phyloP scores from a whole-genome alignment of 1,140 invertebrate species.

The Drosophila lacertosa region DNA sequence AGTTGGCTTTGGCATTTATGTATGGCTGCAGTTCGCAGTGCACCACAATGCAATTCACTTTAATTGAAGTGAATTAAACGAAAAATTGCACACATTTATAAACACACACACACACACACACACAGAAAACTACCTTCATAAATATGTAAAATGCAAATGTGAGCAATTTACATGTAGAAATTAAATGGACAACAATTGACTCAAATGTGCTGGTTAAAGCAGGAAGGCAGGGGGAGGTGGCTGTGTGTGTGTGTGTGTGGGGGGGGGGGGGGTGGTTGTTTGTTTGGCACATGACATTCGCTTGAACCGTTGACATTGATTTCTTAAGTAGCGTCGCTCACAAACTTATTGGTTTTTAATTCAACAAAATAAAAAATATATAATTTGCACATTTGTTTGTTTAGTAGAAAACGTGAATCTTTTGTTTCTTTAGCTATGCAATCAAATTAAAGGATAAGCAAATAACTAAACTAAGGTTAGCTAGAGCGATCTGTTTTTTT shows the following conservation, averaged over 20 bases:
- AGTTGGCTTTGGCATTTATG: constrained; percentile 3
- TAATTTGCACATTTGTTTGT: no score
- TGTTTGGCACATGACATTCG: constrained; percentile 26
- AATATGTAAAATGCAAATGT: constrained; percentile 43
- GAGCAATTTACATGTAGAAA: constrained; percentile 67
- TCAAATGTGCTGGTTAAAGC: constrained; percentile 24
- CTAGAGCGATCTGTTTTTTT: no score
- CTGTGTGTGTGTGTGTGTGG: no score
- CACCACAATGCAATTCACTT: constrained; percentile 63
- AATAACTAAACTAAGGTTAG: no score
- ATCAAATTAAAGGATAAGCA: no score
- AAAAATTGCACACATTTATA: constrained; percentile 54
- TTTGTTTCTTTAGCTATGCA: no score
- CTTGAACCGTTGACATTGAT: constrained; percentile 23
- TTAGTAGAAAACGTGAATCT: no score
- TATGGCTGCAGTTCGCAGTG: constrained; percentile 13
- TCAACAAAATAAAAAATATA: no score
- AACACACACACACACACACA: constrained; percentile 28
- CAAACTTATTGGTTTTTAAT: no score
- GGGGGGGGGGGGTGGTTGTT: no score
- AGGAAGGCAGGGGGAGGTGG: no score
- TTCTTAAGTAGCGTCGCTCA: not conserved
- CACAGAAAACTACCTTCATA: constrained; percentile 11
- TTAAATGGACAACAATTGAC: constrained; percentile 69
- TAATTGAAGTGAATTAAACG: constrained; percentile 77